Evolutionary conservation across 2,888 invertebrate species (phyloP).

Genomic region (Molorchus minor): DNA sequence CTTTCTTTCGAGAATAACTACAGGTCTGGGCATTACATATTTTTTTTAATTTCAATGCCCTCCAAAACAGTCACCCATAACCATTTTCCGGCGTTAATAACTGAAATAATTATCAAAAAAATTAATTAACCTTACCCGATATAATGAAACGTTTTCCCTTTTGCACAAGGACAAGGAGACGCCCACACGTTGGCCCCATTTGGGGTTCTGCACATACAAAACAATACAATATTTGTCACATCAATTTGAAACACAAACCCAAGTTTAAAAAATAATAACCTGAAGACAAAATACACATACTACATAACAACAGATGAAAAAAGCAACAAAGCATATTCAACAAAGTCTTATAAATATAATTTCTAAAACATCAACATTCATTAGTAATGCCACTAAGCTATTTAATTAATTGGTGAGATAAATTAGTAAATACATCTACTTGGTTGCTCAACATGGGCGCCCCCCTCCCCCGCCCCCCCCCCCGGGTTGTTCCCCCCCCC

Average conservation of each 20-base stretch:
- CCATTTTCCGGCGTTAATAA: constrained; percentile 55
- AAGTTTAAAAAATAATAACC: neutral
- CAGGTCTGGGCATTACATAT: constrained; percentile 41
- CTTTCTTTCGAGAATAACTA: constrained; percentile 39
- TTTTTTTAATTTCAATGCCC: constrained; percentile 49
- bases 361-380: too few species aligned
- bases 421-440: too few species aligned
- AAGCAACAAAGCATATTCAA: too few species aligned
- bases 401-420: too few species aligned
- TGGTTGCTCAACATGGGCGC: too few species aligned
- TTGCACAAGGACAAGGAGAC: constrained; percentile 62
- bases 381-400: too few species aligned
- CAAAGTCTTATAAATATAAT: too few species aligned
- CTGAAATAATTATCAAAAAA: constrained; percentile 61
- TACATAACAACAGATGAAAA: too few species aligned
- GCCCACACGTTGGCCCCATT: constrained; percentile 59
- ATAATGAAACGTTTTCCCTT: constrained; percentile 61
- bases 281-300: too few species aligned
- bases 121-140: constrained; percentile 56
- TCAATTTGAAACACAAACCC: neutral
- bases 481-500: too few species aligned
- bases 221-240: constrained; percentile 27
- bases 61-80: constrained; percentile 48
- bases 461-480: too few species aligned
- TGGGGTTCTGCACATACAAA: constrained; percentile 56